phyloP scores from a whole-genome alignment of 2,797 vertebrate genomes.

The Pelobates cultripes region DNA sequence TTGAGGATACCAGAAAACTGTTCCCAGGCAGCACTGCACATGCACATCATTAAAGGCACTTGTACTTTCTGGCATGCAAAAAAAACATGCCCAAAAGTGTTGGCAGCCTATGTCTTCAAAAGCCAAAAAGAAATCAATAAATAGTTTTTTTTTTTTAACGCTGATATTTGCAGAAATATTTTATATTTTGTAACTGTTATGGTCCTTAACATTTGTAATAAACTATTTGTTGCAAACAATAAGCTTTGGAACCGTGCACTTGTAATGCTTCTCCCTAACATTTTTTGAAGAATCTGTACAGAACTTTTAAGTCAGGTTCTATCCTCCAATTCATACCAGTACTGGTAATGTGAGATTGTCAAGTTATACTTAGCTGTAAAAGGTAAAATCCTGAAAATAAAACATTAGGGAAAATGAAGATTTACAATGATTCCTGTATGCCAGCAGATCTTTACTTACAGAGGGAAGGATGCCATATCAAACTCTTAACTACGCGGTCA shows the following conservation, averaged over 20 bases:
- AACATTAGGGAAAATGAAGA: background rate
- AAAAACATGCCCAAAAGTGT: no score
- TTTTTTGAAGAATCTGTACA: background rate
- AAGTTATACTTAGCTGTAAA: background rate
- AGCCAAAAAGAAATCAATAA: no score
- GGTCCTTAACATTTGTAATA: constrained; percentile 1
- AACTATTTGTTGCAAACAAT: background rate
- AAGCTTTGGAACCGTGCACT: background rate
- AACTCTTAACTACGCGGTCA: constrained; percentile 21
- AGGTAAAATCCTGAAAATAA: background rate
- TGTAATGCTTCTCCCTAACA: background rate
- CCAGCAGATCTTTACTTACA: background rate
- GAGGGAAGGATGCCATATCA: background rate
- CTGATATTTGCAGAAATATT: constrained; percentile 2
- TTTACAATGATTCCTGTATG: background rate
- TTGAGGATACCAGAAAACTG: no score
- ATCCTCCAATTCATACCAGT: background rate
- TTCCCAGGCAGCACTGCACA: no score
- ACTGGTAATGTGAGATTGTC: background rate
- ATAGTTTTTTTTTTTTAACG: no score
- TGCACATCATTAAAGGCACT: no score
- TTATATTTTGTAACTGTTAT: constrained; percentile 1
- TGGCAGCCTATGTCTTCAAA: no score
- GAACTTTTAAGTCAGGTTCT: background rate
- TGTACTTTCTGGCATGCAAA: no score